phyloP scores from a whole-genome alignment of 2,113 vertebrate genomes.

The Anhinga rufa region DNA sequence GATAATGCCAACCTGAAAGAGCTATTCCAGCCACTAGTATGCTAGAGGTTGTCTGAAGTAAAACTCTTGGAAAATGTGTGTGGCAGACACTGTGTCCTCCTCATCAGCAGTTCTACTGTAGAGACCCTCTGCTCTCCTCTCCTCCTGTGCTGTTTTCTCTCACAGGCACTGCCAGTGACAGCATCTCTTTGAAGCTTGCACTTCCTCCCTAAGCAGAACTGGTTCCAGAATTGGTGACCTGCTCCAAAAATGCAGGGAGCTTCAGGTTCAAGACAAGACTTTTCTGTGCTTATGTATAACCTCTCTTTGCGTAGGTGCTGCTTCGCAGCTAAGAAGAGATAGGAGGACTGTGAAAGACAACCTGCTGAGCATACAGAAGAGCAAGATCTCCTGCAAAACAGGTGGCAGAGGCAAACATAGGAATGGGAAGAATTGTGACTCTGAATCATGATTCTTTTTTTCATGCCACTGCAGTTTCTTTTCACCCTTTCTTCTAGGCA shows the following conservation, averaged over 20 bases:
- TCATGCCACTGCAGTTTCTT: not conserved
- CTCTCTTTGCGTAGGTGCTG: fast-evolving
- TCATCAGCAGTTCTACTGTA: not conserved
- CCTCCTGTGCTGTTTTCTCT: not conserved
- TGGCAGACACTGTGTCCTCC: no score
- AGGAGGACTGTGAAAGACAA: not conserved
- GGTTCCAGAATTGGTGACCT: not conserved
- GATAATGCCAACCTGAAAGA: not conserved
- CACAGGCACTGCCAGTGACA: not conserved
- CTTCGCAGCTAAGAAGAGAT: fast-evolving
- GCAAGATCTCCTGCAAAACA: not conserved
- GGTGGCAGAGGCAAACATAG: not conserved
- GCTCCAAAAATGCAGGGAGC: not conserved
- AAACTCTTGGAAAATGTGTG: not conserved
- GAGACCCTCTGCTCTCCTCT: not conserved
- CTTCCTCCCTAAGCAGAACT: not conserved
- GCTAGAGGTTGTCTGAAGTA: not conserved
- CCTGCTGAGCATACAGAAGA: not conserved
- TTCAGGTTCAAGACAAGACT: not conserved
- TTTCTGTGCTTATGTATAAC: not conserved
- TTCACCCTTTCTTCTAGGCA: not conserved
- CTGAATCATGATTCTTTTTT: not conserved
- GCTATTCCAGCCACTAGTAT: not conserved
- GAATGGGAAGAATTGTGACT: not conserved
- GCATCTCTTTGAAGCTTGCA: not conserved